These are phyloP conservation scores for Pantherophis alleghaniensis DNA, from an alignment of 2,797 vertebrate species.

Conservation along the genomic window DNA sequence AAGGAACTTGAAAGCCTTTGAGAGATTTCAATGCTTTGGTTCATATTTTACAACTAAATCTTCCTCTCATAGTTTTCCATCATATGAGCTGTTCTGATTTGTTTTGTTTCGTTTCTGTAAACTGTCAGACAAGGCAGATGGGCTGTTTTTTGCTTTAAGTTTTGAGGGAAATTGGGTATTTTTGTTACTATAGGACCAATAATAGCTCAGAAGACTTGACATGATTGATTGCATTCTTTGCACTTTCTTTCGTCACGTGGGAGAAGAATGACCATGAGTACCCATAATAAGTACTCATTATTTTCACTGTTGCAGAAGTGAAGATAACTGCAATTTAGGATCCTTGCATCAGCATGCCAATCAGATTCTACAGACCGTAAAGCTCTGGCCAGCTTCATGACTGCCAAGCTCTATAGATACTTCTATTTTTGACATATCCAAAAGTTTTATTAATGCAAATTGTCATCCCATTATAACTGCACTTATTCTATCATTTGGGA, in stretches of 20 bases:
- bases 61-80: background rate
- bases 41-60: background rate
- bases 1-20: background rate
- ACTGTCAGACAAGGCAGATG: background rate
- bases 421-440: background rate
- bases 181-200: background rate
- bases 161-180: background rate
- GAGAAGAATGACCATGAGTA: background rate
- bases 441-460: background rate
- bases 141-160: background rate
- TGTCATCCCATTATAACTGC: background rate
- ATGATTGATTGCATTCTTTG: background rate
- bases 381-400: background rate
- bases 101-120: background rate
- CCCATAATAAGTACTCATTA: background rate
- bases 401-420: background rate
- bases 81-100: background rate
- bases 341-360: background rate
- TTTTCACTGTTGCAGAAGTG: background rate
- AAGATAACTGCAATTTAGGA: background rate
- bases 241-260: background rate
- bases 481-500: background rate
- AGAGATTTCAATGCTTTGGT: background rate
- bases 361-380: background rate
- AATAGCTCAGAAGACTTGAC: background rate